Conservation (phyloP, 2,113 vertebrate genomes). For the Charadrius vociferus region DNA sequence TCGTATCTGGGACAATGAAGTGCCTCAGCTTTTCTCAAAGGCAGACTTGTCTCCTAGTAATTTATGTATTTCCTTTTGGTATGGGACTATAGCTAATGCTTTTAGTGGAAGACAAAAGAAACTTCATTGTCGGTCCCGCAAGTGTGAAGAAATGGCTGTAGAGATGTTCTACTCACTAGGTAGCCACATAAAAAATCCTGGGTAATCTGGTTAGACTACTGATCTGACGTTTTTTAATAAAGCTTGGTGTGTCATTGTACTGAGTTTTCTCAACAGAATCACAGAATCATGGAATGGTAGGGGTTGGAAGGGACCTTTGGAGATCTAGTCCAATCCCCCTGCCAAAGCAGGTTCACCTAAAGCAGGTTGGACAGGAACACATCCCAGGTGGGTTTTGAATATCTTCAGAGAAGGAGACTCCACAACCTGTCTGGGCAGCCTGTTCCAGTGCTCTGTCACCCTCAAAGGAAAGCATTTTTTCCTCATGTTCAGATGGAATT, state of each 20-base stretch:
- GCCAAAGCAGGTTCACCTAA: neutral
- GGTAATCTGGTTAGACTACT: neutral
- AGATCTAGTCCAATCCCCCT: neutral
- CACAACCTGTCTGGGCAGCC: neutral
- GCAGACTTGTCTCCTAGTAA: neutral
- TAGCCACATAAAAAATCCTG: neutral
- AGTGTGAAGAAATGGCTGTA: neutral
- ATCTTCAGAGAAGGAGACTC: neutral
- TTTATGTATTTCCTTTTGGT: neutral
- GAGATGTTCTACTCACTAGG: neutral
- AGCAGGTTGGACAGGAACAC: neutral
- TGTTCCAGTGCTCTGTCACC: neutral
- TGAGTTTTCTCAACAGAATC: neutral
- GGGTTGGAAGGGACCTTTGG: neutral
- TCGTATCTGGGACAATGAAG: neutral
- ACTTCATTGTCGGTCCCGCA: rapidly evolving
- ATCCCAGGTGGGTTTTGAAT: neutral
- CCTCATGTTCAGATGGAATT: neutral
- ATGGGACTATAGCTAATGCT: neutral
- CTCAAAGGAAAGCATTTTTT: neutral
- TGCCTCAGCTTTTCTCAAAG: neutral
- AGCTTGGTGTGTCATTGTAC: neutral
- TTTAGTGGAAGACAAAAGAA: neutral
- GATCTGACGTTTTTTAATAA: neutral
- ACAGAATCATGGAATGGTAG: neutral